Conservation (phyloP, 2,888 invertebrate species). For the Griposia aprilina region DNA sequence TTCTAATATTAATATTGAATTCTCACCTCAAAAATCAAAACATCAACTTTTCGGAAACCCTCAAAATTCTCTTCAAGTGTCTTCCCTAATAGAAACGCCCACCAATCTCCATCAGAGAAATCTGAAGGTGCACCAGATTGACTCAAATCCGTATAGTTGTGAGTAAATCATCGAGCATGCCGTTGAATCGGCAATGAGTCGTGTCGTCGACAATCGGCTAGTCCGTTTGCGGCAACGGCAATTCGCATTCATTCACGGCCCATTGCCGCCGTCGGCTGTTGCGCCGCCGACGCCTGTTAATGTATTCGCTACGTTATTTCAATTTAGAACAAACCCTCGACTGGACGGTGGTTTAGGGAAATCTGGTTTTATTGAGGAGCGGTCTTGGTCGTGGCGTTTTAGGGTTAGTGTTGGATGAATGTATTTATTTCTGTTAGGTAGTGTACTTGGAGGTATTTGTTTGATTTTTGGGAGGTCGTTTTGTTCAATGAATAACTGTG, state of each 20-base stretch:
- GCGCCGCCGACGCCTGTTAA: slow-evolving; percentile 72
- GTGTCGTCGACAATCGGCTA: slow-evolving; percentile 86
- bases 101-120: slow-evolving; percentile 7
- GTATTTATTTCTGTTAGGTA: not conserved
- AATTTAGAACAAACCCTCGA: slow-evolving; percentile 78
- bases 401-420: not conserved
- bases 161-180: slow-evolving; percentile 80
- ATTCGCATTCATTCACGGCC: slow-evolving; percentile 82
- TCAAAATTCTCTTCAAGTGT: not conserved
- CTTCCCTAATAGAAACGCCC: not conserved
- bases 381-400: not conserved
- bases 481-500: too few species aligned
- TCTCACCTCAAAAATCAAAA: not conserved
- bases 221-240: slow-evolving; percentile 86
- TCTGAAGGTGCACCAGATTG: slow-evolving; percentile 64
- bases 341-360: slow-evolving; percentile 43
- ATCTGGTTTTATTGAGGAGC: slow-evolving; percentile 40
- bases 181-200: slow-evolving; percentile 83
- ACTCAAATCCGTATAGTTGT: slow-evolving; percentile 72
- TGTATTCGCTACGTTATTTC: slow-evolving; percentile 79
- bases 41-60: not conserved
- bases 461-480: not conserved
- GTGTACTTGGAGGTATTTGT: not conserved
- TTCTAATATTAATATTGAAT: too few species aligned
- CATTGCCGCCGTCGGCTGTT: slow-evolving; percentile 75